Evolutionary conservation across 2,888 invertebrate genomes (phyloP), one percentile per base, ranked within the genome.

Genomic region (Diarsia rubi): DNA sequence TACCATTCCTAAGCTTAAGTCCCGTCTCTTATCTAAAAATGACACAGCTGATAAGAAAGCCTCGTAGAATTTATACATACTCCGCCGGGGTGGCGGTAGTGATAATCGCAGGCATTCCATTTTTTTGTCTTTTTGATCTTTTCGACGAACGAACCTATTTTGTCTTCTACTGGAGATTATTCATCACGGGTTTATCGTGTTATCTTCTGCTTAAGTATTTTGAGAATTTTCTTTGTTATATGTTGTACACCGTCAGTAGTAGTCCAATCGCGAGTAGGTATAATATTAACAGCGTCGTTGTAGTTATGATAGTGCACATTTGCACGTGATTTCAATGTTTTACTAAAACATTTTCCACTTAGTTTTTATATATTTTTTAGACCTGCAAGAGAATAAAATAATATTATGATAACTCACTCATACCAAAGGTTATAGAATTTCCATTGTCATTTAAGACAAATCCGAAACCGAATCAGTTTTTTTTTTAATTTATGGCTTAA

Each of bases 221-320:
- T 45, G 87, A 79, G 82, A 93, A 72, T 89, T 89, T 74, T 88
- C 86, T 76, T 87, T 86, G 52, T 90, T 91, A 86, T 92, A 94
- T 85, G 80, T 91, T 81, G 79, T 37, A 4, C 92, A 94, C 68
- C 90, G 92, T 81, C 93, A 94, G 37, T 83, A 81, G 24, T 89
- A 52, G 31, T 65, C 27, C 11, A 44, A 73, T 91, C 83, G 74
- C 93, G 16, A 57, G 16, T 27, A 37, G 37, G 37, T 37, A 24
- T 27, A 57, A 93, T 45, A 83, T 68, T n/a, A 42, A 42, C 79
- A 14, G 93, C 93, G 24, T 92, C 89, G 4, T 45, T 45, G n/a
- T 42, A n/a, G 8, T 42, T 62, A 62, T 8, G 14, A n/a, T 91
- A 91, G 65, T 90, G 82, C 82, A 90, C 19, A 37, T 37, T 37